Conservation (phyloP, 2,888 invertebrate species). For the Hypsopygia costalis region DNA sequence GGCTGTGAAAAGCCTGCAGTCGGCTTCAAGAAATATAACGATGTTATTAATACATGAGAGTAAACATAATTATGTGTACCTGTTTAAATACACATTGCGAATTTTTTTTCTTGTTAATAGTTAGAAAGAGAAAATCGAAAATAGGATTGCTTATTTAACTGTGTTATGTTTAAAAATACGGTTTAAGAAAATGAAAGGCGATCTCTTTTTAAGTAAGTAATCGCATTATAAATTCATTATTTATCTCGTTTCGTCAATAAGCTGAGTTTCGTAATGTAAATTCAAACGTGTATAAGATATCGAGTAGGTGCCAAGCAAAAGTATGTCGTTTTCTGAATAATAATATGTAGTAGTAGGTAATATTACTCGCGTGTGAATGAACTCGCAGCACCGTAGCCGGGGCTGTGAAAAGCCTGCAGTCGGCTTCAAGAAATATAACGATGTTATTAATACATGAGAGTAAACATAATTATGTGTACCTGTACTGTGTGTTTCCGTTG, state of each 20-base stretch:
- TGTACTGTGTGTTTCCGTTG: conserved; percentile 29
- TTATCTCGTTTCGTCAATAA: neutral
- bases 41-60: conserved; percentile 40
- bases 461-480: conserved; percentile 37
- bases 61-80: conserved; percentile 38
- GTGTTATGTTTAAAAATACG: no score
- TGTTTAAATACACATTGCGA: no score
- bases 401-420: conserved; percentile 22
- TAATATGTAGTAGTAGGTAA: neutral
- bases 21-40: conserved; percentile 31
- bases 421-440: conserved; percentile 31
- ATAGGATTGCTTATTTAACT: no score
- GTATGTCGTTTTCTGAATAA: neutral
- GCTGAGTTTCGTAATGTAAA: neutral
- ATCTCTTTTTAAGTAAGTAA: neutral
- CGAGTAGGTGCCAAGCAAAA: neutral
- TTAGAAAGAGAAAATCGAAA: no score
- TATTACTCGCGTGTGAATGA: neutral
- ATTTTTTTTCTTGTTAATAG: no score
- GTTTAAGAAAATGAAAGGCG: neutral
- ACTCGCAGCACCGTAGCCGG: neutral
- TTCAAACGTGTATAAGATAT: neutral
- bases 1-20: conserved; percentile 22
- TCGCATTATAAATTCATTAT: neutral
- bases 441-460: conserved; percentile 40